A percentile compares a stretch with the other conserved stretches of the same genome.
These are phyloP conservation scores for Strix occidentalis DNA, from an alignment of 2,797 vertebrate genomes.

Conservation along the genomic window DNA sequence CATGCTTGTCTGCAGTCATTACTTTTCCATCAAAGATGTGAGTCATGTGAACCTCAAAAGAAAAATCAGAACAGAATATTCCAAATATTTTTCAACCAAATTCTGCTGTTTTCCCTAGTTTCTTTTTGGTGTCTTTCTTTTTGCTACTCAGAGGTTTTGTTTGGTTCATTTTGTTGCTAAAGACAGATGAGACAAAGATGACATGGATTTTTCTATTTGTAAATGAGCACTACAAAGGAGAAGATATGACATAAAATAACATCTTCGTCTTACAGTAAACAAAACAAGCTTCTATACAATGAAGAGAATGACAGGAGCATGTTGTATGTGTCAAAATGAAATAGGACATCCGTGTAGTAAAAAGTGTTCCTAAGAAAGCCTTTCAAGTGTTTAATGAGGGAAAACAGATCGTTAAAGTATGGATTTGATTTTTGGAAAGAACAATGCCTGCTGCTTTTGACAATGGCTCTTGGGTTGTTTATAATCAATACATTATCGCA, in stretches of 20 bases:
- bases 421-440: slow-evolving; percentile 54
- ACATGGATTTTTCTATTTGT: slow-evolving; percentile 34
- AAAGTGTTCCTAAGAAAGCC: slow-evolving; percentile 8
- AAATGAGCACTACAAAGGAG: not conserved
- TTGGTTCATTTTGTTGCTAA: not conserved
- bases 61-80: not conserved
- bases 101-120: not conserved
- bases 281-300: not conserved
- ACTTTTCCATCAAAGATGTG: not conserved
- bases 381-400: slow-evolving; percentile 57
- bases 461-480: slow-evolving; percentile 22
- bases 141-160: not conserved
- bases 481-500: slow-evolving; percentile 23
- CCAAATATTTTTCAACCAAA: not conserved
- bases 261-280: not conserved
- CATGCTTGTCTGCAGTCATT: not conserved
- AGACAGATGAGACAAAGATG: not conserved
- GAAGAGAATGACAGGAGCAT: not conserved
- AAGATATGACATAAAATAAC: not conserved
- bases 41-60: not conserved
- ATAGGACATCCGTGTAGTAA: not conserved
- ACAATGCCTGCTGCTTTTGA: slow-evolving; percentile 34
- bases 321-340: slow-evolving; percentile 39
- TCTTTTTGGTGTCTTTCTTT: not conserved
- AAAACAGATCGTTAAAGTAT: slow-evolving; percentile 59